Evolutionary conservation across 2,888 invertebrate genomes (phyloP), one percentile per base, ranked within the genome.

Genomic region (Chirona hameri): DNA sequence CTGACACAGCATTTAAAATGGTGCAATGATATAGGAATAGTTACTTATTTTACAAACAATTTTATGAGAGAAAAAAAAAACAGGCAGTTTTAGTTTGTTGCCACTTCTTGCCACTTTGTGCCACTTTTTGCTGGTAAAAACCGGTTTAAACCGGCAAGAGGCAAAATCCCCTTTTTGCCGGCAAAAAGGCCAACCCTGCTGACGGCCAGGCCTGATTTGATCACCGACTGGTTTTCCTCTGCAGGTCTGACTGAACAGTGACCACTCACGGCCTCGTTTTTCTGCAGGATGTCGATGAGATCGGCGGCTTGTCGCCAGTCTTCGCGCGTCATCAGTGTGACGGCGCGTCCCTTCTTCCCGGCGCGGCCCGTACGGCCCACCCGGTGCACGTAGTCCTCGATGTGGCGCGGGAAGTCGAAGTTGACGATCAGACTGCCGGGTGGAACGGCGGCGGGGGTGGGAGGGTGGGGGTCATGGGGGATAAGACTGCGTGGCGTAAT

Each of bases 341-440:
- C 91, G 0, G 97, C 93, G 82, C 92, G 92, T 0, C 98, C 98
- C 0, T 91, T 92, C 84, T 92, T 91, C 27, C 98, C 98, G 27
- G 98, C 98, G 83, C 98, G 91, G 0, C 98, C 98, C 0, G 98
- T 98, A 84, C 98, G 91, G 0, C 98, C 98, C n/a, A 98, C 89
- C 81, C 90, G 86, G 85, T 90, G 90, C 2, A 90, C 90, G 86
- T 90, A 90, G 84, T 90, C 90, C 85, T 90, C 90, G 84, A 90
- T 89, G 85, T 90, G 89, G 65, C 88, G 86, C 4, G 90, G 90
- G 85, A 90, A 90, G 85, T 90, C 90, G 86, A 87, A 89, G 86
- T 90, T 90, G n/a, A 84, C n/a, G 55, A 84, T 83, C 65, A 83
- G 82, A 27, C 84, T 84, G 84, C 90, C 86, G 24, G 18, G 24